Conservation (phyloP, 2,113 vertebrate species). For the Cololabis saira region DNA sequence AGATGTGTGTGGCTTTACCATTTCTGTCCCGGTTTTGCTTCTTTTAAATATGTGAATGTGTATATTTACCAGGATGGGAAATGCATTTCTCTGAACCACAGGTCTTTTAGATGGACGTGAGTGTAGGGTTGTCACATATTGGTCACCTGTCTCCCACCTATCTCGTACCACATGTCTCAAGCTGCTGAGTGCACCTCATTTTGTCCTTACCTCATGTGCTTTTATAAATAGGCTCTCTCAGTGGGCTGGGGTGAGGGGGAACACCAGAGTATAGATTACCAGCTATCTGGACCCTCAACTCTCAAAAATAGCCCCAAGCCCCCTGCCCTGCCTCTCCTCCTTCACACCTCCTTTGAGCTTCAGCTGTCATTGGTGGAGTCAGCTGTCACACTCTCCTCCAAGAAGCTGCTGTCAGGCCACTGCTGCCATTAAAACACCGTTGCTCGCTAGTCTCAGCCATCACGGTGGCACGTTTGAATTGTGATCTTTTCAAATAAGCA, state of each 20-base stretch:
- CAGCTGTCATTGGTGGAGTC: constrained; percentile 78
- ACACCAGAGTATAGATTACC: constrained; percentile 78
- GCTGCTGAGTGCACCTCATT: constrained; percentile 76
- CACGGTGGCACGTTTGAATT: no score
- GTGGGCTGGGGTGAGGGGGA: constrained; percentile 54
- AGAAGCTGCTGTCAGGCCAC: constrained; percentile 53
- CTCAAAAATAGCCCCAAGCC: constrained; percentile 73
- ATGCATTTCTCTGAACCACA: constrained; percentile 9
- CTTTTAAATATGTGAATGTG: neutral
- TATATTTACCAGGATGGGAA: neutral
- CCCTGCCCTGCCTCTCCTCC: constrained; percentile 32
- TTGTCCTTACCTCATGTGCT: constrained; percentile 74
- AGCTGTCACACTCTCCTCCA: constrained; percentile 73
- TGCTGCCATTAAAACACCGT: constrained; percentile 14
- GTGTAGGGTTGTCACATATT: constrained; percentile 22
- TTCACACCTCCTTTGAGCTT: constrained; percentile 46
- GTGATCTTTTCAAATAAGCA: no score
- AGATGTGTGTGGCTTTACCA: no score
- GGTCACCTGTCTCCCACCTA: constrained; percentile 58
- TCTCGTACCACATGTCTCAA: constrained; percentile 52
- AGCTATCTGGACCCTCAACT: constrained; percentile 67
- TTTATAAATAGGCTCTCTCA: constrained; percentile 77
- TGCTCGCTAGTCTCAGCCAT: neutral
- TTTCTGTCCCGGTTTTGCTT: neutral
- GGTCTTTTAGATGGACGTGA: neutral